Evolutionary conservation across 2,113 vertebrate genomes (phyloP).

Genomic region (Procavia capensis): DNA sequence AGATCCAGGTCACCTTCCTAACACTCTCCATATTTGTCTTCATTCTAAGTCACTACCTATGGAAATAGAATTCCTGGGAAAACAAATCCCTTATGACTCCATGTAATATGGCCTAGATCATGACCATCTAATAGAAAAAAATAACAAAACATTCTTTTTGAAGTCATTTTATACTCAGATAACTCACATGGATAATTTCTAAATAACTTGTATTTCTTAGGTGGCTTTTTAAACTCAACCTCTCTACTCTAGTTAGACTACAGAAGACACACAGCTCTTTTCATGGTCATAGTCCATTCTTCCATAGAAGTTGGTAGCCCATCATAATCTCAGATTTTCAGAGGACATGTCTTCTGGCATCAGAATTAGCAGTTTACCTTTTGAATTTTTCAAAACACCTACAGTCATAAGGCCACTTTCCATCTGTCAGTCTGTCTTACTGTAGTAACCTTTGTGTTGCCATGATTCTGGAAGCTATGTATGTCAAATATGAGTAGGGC

Average conservation of each 20-base stretch:
- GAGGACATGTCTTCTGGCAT: not conserved
- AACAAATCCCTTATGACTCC: not conserved
- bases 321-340: not conserved
- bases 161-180: not conserved
- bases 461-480: not conserved
- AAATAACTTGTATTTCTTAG: not conserved
- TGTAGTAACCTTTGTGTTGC: not conserved
- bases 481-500: not conserved
- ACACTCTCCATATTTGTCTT: not conserved
- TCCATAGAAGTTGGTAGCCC: not conserved
- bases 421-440: not conserved
- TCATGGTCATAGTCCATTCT: not conserved
- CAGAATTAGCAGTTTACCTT: not conserved
- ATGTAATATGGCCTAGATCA: not conserved
- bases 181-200: not conserved
- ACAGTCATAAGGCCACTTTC: not conserved
- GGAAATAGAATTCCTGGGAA: not conserved
- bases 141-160: not conserved
- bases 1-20: not conserved
- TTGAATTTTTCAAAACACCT: constrained; percentile 1
- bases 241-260: not conserved
- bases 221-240: not conserved
- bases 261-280: not conserved
- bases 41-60: not conserved
- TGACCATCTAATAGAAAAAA: not conserved